phyloP scores from a whole-genome alignment of 2,888 invertebrate species.

The Pterostichus madidus region DNA sequence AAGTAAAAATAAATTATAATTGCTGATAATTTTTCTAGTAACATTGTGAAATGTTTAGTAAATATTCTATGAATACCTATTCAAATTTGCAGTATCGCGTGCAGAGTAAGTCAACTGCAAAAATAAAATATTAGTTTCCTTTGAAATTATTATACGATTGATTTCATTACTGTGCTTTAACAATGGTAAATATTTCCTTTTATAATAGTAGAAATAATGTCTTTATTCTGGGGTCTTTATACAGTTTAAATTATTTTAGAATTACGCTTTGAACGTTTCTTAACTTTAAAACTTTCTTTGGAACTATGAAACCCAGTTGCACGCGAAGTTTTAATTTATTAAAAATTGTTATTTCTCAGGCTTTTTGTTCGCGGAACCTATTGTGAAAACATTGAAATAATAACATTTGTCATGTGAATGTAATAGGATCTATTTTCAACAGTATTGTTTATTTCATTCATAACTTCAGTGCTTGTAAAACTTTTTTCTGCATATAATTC shows the following conservation, averaged over 20 bases:
- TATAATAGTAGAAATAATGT: constrained; percentile 36
- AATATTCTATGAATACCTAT: no score
- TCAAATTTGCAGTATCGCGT: constrained; percentile 7
- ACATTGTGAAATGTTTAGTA: no score
- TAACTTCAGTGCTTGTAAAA: constrained; percentile 16
- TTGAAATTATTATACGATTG: constrained; percentile 23
- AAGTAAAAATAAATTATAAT: no score
- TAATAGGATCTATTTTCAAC: constrained; percentile 36
- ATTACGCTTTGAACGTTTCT: constrained; percentile 49
- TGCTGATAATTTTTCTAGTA: no score
- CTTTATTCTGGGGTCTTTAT: constrained; percentile 44
- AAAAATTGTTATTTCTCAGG: constrained; percentile 53
- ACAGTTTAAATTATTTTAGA: constrained; percentile 45
- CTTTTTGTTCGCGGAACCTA: constrained; percentile 41
- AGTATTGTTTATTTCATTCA: constrained; percentile 28
- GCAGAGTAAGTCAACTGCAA: neutral
- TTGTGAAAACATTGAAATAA: constrained; percentile 44
- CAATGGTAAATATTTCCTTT: constrained; percentile 47
- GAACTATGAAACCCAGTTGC: constrained; percentile 51
- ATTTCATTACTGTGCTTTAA: neutral
- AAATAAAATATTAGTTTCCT: constrained; percentile 29
- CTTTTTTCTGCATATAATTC: constrained; percentile 20
- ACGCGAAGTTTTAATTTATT: constrained; percentile 60
- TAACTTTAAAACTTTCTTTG: constrained; percentile 46
- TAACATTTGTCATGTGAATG: constrained; percentile 33